Base-by-base conservation (phyloP, 2,797 vertebrate genomes). In the Peromyscus melanophrys region DNA sequence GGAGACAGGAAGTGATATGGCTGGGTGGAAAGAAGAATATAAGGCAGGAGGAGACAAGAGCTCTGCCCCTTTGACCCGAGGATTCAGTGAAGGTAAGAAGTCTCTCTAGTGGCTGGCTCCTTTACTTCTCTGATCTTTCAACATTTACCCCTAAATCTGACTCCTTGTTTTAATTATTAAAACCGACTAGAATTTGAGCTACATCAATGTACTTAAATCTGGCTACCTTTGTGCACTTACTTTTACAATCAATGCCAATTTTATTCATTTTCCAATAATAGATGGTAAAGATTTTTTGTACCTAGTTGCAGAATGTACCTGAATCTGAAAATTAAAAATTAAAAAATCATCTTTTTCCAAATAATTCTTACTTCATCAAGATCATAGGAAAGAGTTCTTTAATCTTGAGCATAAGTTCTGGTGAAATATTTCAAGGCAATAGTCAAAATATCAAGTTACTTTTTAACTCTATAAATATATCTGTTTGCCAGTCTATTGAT, bases 321-420 rank as follows among this genome's bases (percentile, higher is more conserved):
- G 49, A 95, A 90, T 82, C 40, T 76, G 93, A 95, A 97, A 97
- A 81, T 61, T 90, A 55, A 55, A 80, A 57, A 46, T 29, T n/a
- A 4, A 83, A 96, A 96, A 94, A 84, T 49, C 49, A 65, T 52
- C 65, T 93, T 92, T 43, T 88, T 34, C 49, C 43, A 34, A 75
- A 82, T 29, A 82, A 69, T 85, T 95, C 3, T 75, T 65, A 82
- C 27, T 92, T 17, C 4, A 65, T 71, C 7, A 63, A 93, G 78
- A n/a, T 23, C 76, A 82, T 13, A 6, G 7, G 34, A 85, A 34
- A 76, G 10, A 4, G 82, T 31, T 89, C 9, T 59, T 82, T 46
- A 63, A 69, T 8, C 16, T 95, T 75, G 61, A 87, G 7, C 92
- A n/a, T 69, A 82, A 94, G 67, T 55, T 85, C 78, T 83, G 25